Evolutionary conservation across 2,888 invertebrate species (phyloP).

Genomic region (Tetrapedia diversipes): DNA sequence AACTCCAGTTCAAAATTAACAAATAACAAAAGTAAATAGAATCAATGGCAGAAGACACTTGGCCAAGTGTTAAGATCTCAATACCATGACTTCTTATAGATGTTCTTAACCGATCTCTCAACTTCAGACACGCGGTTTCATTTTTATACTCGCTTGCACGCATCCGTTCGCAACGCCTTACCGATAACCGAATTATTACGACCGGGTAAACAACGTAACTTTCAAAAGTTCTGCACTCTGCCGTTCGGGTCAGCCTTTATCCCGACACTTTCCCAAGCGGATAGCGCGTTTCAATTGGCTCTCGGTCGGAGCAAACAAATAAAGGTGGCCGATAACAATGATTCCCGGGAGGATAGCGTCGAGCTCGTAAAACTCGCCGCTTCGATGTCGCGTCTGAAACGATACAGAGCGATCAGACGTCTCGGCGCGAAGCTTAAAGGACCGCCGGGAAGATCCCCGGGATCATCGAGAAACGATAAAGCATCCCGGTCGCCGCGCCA

Average conservation of each 20-base stretch:
- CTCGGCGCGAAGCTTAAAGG: constrained; percentile 25
- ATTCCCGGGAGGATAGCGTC: constrained; percentile 7
- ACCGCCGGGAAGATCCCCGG: constrained; percentile 19
- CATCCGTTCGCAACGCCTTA: too few species aligned
- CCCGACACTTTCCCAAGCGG: background rate
- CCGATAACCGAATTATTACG: too few species aligned
- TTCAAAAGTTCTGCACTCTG: background rate
- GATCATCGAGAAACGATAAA: constrained; percentile 50
- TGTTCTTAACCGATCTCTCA: too few species aligned
- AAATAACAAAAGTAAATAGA: too few species aligned
- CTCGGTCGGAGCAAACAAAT: constrained; percentile 4
- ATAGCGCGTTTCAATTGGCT: background rate
- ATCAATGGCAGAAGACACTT: too few species aligned
- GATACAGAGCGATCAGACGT: constrained; percentile 15
- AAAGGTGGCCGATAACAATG: constrained; percentile 18
- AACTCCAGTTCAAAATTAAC: too few species aligned
- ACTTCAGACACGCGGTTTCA: too few species aligned
- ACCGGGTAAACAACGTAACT: too few species aligned
- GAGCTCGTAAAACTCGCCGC: constrained; percentile 35
- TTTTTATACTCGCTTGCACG: too few species aligned
- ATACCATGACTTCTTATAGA: too few species aligned
- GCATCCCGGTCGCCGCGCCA: constrained; percentile 21
- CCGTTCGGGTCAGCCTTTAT: background rate
- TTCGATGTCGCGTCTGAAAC: constrained; percentile 4
- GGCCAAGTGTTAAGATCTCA: too few species aligned